Evolutionary conservation across 2,113 vertebrate genomes (phyloP), one percentile per base, ranked within the genome.

Genomic region (Cichladusa arquata): DNA sequence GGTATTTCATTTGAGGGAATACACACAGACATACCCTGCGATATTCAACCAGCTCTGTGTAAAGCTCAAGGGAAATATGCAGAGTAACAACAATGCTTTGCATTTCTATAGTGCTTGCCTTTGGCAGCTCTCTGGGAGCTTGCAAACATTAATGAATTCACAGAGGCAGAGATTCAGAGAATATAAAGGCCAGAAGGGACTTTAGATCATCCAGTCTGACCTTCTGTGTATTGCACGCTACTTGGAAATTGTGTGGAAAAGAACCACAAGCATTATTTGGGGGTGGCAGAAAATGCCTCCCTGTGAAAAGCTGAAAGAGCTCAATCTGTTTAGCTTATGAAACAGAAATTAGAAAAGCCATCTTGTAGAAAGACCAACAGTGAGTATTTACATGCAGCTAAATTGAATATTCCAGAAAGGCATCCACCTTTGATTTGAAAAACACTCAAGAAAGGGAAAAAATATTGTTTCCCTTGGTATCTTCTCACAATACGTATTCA

Each of bases 141-240:
- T 95, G 76, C 76, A 95, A 95, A 92, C 95, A 84, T 84, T 96
- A 96, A 96, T 95, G 95, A 97, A 94, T 96, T 87, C 96, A 92
- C 88, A 95, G 93, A 96, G 92, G 83, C 92, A 95, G 81, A 91
- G 91, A 93, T 79, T 95, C 89, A 92, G 92, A 86, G 86, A 95
- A 83, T 34, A 92, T 87, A 95, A 96, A 96, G 92, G 92, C 95
- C 95, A 97, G 95, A 97, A 96, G 91, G 94, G 96, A 96, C 96
- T 95, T 97, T 60, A 95, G 92, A 93, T 95, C 94, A 96, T 95
- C 93, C 78, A 89, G 89, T 57, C 73, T 95, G 96, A 97, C 95
- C 94, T 96, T 93, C 89, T 72, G 93, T 4, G 4, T 79, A 45
- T 81, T 0, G 73, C 95, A 89, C 16, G 73, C 94, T 87, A 92